These are phyloP conservation scores for Coranthus polyacanthus DNA, from an alignment of 2,797 vertebrate genomes.

Conservation along the genomic window DNA sequence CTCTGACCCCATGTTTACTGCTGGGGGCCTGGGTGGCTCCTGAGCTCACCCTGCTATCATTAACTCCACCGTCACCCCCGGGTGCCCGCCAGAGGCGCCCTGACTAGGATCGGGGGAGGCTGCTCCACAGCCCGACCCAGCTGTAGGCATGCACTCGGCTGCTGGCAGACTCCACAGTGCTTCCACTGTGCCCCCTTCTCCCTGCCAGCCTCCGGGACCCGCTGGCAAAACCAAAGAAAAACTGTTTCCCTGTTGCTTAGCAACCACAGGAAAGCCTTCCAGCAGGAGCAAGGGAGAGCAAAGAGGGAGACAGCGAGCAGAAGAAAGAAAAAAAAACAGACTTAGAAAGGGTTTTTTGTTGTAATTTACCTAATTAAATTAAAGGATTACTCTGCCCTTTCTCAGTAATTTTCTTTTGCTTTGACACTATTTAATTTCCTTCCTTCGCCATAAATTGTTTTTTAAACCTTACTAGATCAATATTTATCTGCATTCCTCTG, in stretches of 20 bases:
- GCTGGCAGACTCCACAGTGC: conserved; percentile 75
- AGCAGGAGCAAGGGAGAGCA: conserved; percentile 48
- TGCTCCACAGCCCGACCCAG: conserved; percentile 51
- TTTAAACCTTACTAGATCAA: conserved; percentile 65
- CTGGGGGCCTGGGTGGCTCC: conserved; percentile 15
- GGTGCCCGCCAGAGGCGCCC: conserved; percentile 46
- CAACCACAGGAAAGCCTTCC: conserved; percentile 75
- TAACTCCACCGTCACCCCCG: conserved; percentile 5
- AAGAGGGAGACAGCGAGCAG: conserved; percentile 36
- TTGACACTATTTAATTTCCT: conserved; percentile 73
- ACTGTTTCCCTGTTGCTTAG: conserved; percentile 81
- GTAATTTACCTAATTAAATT: conserved; percentile 81
- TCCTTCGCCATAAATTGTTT: conserved; percentile 37
- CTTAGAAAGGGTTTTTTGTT: conserved; percentile 60
- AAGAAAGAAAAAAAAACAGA: conserved; percentile 43
- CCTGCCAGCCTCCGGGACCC: conserved; percentile 70
- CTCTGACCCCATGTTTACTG: conserved; percentile 49
- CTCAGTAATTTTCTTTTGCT: conserved; percentile 55
- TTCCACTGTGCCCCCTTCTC: conserved; percentile 72
- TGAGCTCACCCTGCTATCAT: conserved; percentile 39
- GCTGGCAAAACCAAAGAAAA: conserved; percentile 68
- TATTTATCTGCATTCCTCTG: conserved; percentile 67
- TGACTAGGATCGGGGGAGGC: conserved; percentile 12
- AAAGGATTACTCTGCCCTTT: conserved; percentile 74
- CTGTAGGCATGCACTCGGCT: conserved; percentile 65